Evolutionary conservation across 2,113 vertebrate species (phyloP).

Genomic region (Xenopus laevis): DNA sequence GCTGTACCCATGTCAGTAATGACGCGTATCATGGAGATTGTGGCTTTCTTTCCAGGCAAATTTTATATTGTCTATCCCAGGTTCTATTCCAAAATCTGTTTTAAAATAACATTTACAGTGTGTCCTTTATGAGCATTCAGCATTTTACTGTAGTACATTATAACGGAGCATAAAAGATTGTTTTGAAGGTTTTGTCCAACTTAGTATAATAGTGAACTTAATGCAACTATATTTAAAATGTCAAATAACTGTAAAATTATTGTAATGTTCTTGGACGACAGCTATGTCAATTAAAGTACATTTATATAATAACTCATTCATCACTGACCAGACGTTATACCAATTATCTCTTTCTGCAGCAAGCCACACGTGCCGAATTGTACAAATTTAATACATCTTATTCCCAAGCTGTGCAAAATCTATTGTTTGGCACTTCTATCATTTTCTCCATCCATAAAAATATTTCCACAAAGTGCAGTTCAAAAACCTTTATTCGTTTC

Average conservation of each 20-base stretch:
- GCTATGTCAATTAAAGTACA: conserved; percentile 36
- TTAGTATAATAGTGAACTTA: conserved; percentile 9
- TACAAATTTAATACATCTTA: conserved; percentile 37
- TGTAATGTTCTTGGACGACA: conserved; percentile 14
- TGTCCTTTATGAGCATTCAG: not conserved
- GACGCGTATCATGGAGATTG: no score
- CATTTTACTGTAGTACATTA: not conserved
- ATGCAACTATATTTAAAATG: conserved; percentile 22
- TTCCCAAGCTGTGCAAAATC: conserved; percentile 33
- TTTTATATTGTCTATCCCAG: no score
- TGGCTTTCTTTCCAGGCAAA: no score
- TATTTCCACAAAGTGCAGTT: conserved; percentile 24
- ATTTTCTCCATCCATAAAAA: conserved; percentile 37
- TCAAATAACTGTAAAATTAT: conserved; percentile 31
- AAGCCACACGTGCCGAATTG: conserved; percentile 40
- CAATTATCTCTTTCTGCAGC: conserved; percentile 37
- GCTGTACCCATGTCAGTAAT: no score
- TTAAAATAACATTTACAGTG: not conserved
- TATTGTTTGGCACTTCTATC: conserved; percentile 39
- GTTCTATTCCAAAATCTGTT: no score
- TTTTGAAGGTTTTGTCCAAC: conserved; percentile 21
- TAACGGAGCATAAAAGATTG: not conserved
- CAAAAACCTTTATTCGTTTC: conserved; percentile 42
- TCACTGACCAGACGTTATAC: conserved; percentile 35
- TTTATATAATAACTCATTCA: conserved; percentile 41